Conservation (phyloP, 2,888 invertebrate species). For the Schizaphis graminum region DNA sequence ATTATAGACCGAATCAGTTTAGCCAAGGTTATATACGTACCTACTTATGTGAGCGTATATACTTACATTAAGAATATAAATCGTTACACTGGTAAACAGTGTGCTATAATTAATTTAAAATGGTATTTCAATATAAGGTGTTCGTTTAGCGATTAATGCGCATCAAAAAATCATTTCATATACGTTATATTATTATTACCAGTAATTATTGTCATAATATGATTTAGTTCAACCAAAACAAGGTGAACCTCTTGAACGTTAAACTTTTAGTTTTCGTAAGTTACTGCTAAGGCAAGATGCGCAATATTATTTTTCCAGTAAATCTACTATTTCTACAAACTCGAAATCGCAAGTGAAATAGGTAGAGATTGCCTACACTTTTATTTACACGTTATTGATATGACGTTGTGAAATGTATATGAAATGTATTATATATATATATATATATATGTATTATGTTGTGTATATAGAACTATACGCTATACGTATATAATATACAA, state of each 20-base stretch:
- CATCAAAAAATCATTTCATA: neutral
- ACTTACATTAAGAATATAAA: neutral
- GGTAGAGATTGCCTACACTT: neutral
- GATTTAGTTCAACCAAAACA: neutral
- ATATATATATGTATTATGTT: no score
- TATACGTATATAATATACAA: neutral
- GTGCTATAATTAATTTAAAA: neutral
- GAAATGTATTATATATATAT: no score
- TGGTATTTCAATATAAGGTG: neutral
- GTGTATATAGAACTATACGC: neutral
- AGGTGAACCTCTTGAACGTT: conserved; percentile 1
- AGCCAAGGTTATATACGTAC: neutral
- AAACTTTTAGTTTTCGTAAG: neutral
- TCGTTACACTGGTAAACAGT: neutral
- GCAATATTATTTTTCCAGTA: neutral
- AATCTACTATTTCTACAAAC: neutral
- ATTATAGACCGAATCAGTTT: neutral
- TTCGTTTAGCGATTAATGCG: neutral
- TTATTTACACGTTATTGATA: neutral
- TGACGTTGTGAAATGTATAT: neutral
- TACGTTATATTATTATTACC: neutral
- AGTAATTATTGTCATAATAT: neutral
- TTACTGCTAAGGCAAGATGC: neutral
- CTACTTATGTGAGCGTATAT: neutral
- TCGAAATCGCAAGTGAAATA: neutral